Evolutionary conservation across 2,888 invertebrate species (phyloP), one percentile per base, ranked within the genome.

Genomic region (Drosophila formosana): DNA sequence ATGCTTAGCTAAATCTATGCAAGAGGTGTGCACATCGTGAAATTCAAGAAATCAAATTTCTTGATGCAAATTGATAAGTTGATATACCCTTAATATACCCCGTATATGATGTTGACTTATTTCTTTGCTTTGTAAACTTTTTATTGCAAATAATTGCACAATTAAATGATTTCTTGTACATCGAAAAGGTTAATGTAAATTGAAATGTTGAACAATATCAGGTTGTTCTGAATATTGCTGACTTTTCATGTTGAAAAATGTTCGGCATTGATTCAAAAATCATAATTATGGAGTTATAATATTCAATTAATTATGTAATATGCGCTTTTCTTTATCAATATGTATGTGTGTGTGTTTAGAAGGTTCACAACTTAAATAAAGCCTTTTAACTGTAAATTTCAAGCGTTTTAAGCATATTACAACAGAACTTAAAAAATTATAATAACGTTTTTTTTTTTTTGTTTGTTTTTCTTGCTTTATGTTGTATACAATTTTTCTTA

Each of bases 141-240:
- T 70, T 82, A 74, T 77, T 84, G 70, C 76, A 67, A 80, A 68
- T 73, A 82, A 87, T 87, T 84, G 87, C 84, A 82, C 87, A 87
- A 72, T 77, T 63, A 69, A 69, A 65, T 75, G 52, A 73, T 66
- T 65, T 26, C 66, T 74, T 72, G 58, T 61, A 80, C 73, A 75
- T 75, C 39, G 18, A 56, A 75, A 77, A 80, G 60, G 67, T 69
- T 64, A 46, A 72, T 55, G 32, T 66, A 68, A 78, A 61, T 77
- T 56, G 72, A 78, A 80, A 61, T 70, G 41, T 49, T 66, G 34
- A 52, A 75, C 75, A 80, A 78, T 50, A 49, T 47, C 63, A 51
- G 49, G 58, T 51, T 70, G 37, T 53, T 51, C 50, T 3, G 7
- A 52, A 76, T 51, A 61, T 66, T 61, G 55, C 45, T 34, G 46